Evolutionary conservation across 2,888 invertebrate genomes (phyloP).

Genomic region (Netelia melanura): DNA sequence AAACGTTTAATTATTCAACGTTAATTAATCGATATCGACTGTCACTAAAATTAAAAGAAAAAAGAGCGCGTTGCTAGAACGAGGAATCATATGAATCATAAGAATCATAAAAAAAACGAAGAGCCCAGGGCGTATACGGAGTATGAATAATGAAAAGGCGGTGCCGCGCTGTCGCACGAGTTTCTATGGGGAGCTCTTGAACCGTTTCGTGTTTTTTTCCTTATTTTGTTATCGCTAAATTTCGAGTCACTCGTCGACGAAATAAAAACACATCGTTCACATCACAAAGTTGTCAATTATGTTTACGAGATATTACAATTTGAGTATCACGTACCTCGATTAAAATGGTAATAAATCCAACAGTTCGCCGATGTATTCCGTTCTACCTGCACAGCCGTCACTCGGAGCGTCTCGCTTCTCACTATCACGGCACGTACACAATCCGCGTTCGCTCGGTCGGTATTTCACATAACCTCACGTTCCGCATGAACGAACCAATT

Average conservation of each 20-base stretch:
- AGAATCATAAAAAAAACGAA: constrained; percentile 40
- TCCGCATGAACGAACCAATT: not conserved
- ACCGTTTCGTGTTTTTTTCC: constrained; percentile 30
- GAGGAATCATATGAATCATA: constrained; percentile 19
- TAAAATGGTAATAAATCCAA: constrained; percentile 57
- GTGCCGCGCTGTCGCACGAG: constrained; percentile 77
- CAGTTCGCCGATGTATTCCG: constrained; percentile 47
- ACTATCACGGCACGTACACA: constrained; percentile 47
- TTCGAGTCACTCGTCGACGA: not conserved
- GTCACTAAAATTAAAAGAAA: constrained; percentile 18
- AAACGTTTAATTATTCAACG: constrained; percentile 7
- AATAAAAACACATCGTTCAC: constrained; percentile 5
- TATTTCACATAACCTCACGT: constrained; percentile 50
- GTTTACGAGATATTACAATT: not conserved
- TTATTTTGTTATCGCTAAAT: constrained; percentile 8
- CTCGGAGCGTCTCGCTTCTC: constrained; percentile 54
- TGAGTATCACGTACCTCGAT: constrained; percentile 40
- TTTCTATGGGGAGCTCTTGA: constrained; percentile 48
- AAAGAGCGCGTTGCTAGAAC: constrained; percentile 21
- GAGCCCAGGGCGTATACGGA: constrained; percentile 75
- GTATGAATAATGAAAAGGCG: constrained; percentile 81
- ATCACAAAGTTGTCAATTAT: not conserved
- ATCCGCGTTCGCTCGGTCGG: constrained; percentile 45
- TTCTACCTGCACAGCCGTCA: constrained; percentile 55
- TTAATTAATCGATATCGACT: not conserved